Conservation (phyloP, 2,797 vertebrate species). For the Dromococcyx pavoninus region DNA sequence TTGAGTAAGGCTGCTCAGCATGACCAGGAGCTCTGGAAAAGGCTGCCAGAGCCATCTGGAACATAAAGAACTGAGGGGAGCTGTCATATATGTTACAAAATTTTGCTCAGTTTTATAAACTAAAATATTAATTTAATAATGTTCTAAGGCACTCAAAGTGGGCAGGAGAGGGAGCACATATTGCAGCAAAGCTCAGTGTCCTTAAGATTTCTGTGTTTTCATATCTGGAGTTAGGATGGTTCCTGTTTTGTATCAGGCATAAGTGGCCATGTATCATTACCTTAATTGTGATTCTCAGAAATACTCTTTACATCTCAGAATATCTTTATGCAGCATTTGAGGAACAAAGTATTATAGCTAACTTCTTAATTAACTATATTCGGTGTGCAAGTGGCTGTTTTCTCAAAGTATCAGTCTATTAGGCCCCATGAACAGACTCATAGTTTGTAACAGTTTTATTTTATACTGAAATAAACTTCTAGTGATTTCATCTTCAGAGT, state of each 20-base stretch:
- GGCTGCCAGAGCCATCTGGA: neutral
- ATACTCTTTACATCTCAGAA: neutral
- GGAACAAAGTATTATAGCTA: neutral
- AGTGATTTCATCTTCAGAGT: neutral
- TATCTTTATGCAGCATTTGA: neutral
- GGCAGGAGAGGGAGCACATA: slow-evolving; percentile 29
- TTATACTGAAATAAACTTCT: neutral
- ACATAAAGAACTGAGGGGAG: neutral
- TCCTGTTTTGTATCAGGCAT: neutral
- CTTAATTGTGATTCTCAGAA: neutral
- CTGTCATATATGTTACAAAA: neutral
- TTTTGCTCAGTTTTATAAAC: neutral
- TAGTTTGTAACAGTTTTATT: neutral
- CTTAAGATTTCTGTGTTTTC: neutral
- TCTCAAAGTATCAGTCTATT: neutral
- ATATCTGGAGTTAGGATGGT: neutral
- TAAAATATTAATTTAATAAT: neutral
- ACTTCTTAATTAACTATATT: neutral
- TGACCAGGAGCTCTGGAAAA: neutral
- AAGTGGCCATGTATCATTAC: neutral
- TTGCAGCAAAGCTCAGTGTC: neutral
- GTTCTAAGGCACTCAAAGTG: neutral
- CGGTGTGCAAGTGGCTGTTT: neutral
- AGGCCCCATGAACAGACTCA: neutral
- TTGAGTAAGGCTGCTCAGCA: neutral